Conservation (phyloP, 2,797 vertebrate genomes). For the Sebastes aleutianus region DNA sequence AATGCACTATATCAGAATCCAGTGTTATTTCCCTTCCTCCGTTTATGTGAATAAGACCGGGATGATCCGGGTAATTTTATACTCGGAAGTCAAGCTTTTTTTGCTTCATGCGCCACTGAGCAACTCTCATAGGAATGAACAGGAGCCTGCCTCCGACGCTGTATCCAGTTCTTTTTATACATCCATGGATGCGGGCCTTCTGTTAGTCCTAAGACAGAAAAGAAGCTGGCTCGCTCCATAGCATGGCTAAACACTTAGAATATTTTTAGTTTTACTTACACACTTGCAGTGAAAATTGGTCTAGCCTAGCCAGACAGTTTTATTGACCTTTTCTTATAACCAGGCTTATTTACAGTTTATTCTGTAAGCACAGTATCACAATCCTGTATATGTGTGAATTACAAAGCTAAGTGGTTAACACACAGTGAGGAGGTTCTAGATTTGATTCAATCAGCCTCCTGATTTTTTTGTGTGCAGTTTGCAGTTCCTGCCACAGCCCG, state of each 20-base stretch:
- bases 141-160: not conserved
- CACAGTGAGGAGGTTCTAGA: not conserved
- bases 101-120: not conserved
- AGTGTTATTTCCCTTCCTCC: not conserved
- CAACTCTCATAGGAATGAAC: not conserved
- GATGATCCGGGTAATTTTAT: not conserved
- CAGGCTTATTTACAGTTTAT: not conserved
- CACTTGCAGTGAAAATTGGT: no score
- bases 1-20: not conserved
- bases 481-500: not conserved
- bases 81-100: not conserved
- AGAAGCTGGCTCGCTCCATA: no score
- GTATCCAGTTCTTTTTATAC: not conserved
- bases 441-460: not conserved
- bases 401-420: not conserved
- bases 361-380: not conserved
- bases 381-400: not conserved
- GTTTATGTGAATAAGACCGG: not conserved
- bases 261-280: no score
- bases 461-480: not conserved
- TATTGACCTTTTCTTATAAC: not conserved
- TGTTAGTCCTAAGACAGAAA: no score
- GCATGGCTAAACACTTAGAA: no score
- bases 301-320: not conserved
- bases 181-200: no score